Base-by-base conservation (phyloP, 2,888 invertebrate species). In the Exocentrus adspersus region DNA sequence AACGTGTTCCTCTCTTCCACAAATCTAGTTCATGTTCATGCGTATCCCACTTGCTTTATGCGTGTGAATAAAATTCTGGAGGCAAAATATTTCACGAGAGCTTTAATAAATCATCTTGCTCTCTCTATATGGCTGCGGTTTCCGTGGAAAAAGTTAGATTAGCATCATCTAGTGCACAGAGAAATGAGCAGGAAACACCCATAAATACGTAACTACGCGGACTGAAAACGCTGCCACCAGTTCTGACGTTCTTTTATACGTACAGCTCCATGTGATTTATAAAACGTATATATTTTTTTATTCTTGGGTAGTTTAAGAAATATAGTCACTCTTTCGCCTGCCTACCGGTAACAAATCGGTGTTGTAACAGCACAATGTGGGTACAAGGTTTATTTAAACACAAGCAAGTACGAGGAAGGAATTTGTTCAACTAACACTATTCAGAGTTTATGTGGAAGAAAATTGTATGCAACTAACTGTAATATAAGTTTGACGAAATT, bases 181-280 rank as follows among this genome's bases (percentile, higher is more conserved):
- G 14, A 7, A 28, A 48, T 48, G 20, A 48, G 48, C 48, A 28
- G 48, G 48, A 48, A 48, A 48, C 48, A 24, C 28, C 48, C 48
- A 48, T 48, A 48, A 48, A 48, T 48, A 48, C 48, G 12, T 48
- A 48, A 48, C 48, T 48, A 16, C 48, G 28, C 48, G 48, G 17
- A 17, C 28, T 48, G 48, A 7, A 48, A 24, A 48, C 17, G 48
- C 45, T n/a, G n/a, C 28, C 24, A 24, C 48, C 24, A 14, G 14
- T 28, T 17, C 28, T 9, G 28, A 24, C 12, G 48, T 16, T 24
- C 14, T 48, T 48, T 48, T 28, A 48, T 48, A 28, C 12, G 28
- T 9, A 16, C n/a, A n/a, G n/a, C n/a, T 14, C 16, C 3, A n/a
- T 28, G 17, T 48, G 28, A 48, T 48, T 28, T 48, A 48, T 48